phyloP scores from a whole-genome alignment of 2,888 invertebrate species.

The Chloromyia formosa region DNA sequence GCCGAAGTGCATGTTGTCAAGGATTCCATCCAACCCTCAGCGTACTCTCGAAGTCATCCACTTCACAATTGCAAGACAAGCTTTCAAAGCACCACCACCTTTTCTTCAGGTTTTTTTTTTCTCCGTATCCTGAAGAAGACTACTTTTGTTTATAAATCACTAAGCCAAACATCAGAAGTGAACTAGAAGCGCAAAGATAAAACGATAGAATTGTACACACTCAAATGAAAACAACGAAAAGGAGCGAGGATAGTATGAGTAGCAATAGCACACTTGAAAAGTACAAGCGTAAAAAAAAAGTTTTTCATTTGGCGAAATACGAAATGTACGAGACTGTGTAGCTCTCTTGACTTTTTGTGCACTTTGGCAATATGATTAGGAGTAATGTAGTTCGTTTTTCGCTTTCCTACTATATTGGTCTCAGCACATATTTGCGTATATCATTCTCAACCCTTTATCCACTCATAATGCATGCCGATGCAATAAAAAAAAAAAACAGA shows the following conservation, averaged over 20 bases:
- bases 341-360: too few species aligned
- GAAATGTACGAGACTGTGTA: neutral
- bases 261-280: conserved; percentile 23
- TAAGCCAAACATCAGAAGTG: conserved; percentile 26
- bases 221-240: neutral
- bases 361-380: too few species aligned
- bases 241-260: neutral
- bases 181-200: conserved; percentile 8
- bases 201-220: neutral
- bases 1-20: conserved; percentile 19
- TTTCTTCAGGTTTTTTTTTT: conserved; percentile 11
- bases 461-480: too few species aligned
- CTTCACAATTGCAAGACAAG: conserved; percentile 23
- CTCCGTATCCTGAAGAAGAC: too few species aligned
- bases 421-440: too few species aligned
- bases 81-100: conserved; percentile 12
- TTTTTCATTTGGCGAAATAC: neutral
- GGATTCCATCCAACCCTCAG: conserved; percentile 17
- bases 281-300: neutral
- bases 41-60: neutral
- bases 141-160: conserved; percentile 23
- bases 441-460: too few species aligned
- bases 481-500: too few species aligned
- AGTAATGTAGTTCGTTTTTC: too few species aligned
- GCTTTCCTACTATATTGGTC: too few species aligned